phyloP scores from a whole-genome alignment of 2,113 vertebrate genomes.

The Tamias sibiricus region DNA sequence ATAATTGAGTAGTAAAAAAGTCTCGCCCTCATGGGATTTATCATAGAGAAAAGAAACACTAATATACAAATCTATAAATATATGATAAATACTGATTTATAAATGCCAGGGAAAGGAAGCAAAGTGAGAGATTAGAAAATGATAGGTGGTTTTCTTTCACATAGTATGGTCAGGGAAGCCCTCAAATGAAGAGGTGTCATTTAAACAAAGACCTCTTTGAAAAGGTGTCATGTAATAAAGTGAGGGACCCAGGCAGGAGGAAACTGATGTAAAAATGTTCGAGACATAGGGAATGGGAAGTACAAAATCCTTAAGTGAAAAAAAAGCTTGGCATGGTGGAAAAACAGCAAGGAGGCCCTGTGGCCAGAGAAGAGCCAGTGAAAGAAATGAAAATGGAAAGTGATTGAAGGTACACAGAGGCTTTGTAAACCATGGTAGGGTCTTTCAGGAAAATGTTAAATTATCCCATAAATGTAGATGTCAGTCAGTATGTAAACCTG shows the following conservation, averaged over 20 bases:
- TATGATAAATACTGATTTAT: background rate
- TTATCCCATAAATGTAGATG: background rate
- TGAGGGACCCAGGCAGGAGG: background rate
- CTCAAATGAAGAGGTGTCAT: background rate
- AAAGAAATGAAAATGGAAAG: background rate
- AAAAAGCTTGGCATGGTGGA: background rate
- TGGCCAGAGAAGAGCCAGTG: background rate
- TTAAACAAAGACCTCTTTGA: slow-evolving; percentile 42
- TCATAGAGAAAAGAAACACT: background rate
- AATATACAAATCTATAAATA: background rate
- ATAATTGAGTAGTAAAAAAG: background rate
- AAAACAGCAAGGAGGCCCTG: background rate
- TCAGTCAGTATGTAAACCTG: background rate
- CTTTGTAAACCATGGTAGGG: background rate
- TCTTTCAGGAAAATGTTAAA: background rate
- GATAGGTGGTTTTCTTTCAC: background rate
- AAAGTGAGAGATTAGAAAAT: background rate
- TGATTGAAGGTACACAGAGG: background rate
- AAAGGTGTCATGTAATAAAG: background rate
- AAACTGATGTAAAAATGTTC: slow-evolving; percentile 7
- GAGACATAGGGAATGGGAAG: background rate
- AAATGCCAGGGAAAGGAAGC: background rate
- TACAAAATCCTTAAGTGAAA: background rate
- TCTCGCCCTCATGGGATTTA: background rate
- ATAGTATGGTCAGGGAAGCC: background rate